phyloP scores from a whole-genome alignment of 2,888 invertebrate genomes.

The Pyrrhosoma nymphula region DNA sequence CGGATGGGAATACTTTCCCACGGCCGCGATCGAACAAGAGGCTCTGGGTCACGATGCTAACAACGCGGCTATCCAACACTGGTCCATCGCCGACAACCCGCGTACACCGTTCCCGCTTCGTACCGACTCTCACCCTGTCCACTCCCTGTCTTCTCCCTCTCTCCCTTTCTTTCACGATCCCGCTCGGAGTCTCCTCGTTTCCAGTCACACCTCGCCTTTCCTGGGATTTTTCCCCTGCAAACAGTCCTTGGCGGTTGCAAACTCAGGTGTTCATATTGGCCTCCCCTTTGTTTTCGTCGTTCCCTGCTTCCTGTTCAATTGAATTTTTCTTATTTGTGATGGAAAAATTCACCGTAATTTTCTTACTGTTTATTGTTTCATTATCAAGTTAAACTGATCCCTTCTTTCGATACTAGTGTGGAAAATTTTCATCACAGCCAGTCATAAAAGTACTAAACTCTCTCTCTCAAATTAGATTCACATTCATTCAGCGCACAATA shows the following conservation, averaged over 20 bases:
- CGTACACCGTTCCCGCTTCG: constrained; percentile 26
- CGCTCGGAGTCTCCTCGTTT: not conserved
- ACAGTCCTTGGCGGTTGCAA: not conserved
- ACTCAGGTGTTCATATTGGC: not conserved
- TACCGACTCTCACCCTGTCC: not conserved
- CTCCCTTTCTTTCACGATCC: not conserved
- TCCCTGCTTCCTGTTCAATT: too few relatives aligned
- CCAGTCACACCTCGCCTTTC: not conserved
- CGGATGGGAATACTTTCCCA: constrained; percentile 7
- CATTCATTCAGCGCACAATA: too few relatives aligned
- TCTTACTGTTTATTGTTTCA: too few relatives aligned
- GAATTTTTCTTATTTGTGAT: too few relatives aligned
- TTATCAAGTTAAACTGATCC: too few relatives aligned
- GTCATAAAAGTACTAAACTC: too few relatives aligned
- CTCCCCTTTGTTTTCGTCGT: too few relatives aligned
- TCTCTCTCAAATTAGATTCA: too few relatives aligned
- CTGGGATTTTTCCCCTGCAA: not conserved
- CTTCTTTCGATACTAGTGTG: too few relatives aligned
- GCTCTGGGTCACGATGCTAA: constrained; percentile 65
- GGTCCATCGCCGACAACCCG: constrained; percentile 38
- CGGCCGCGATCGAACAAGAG: constrained; percentile 50
- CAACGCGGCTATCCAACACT: constrained; percentile 43
- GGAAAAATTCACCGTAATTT: too few relatives aligned
- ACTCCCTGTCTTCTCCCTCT: constrained; percentile 17
- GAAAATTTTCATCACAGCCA: too few relatives aligned